phyloP scores from a whole-genome alignment of 1,140 invertebrate genomes.

The Meloidogyne chitwoodi region DNA sequence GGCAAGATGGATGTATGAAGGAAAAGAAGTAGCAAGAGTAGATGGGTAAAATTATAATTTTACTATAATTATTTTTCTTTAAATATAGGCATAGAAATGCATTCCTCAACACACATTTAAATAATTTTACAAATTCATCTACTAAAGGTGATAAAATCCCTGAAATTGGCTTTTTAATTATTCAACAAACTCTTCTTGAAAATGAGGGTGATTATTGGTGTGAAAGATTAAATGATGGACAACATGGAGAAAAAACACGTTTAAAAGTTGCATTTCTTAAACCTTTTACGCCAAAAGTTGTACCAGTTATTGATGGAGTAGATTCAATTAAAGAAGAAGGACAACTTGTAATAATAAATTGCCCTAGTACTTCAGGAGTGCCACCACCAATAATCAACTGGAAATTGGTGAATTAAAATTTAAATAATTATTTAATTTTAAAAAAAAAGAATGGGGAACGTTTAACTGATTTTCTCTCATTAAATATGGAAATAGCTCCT shows the following conservation, averaged over 20 bases:
- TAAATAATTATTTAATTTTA: background rate
- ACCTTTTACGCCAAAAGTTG: background rate
- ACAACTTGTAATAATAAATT: conserved; percentile 1
- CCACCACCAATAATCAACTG: conserved; percentile 14
- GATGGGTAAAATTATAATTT: background rate
- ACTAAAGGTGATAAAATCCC: background rate
- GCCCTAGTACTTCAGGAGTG: background rate
- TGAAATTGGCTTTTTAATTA: conserved; percentile 17
- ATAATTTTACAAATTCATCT: background rate
- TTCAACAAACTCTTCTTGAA: background rate
- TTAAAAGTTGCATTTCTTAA: conserved; percentile 9
- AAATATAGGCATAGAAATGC: conserved; percentile 5
- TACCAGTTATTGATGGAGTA: background rate
- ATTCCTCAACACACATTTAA: background rate
- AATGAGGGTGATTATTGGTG: conserved; percentile 22
- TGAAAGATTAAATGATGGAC: conserved; percentile 6
- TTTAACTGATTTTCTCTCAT: conserved; percentile 3
- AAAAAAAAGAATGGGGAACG: conserved; percentile 9
- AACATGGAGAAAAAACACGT: conserved; percentile 4
- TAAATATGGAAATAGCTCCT: conserved; percentile 16
- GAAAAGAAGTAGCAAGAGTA: conserved; percentile 15
- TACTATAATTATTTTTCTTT: background rate
- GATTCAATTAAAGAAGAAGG: background rate
- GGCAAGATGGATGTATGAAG: conserved; percentile 16
- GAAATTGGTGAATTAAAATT: background rate